These are phyloP conservation scores for Phytoseiulus persimilis DNA, from an alignment of 2,888 invertebrate genomes.

Conservation along the genomic window DNA sequence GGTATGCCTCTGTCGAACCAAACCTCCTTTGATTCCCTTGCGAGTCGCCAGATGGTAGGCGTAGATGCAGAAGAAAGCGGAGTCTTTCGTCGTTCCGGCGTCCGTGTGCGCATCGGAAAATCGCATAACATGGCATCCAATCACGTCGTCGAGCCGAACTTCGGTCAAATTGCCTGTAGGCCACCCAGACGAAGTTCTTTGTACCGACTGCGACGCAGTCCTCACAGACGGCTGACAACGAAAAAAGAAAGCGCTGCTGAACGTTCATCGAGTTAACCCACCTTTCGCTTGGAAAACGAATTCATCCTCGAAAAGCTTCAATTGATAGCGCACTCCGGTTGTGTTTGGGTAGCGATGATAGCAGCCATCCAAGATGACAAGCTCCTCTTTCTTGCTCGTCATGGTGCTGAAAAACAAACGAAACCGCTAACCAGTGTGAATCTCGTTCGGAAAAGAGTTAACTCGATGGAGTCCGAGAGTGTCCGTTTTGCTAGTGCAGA, in stretches of 20 bases:
- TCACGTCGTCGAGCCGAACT: neutral
- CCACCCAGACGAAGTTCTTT: neutral
- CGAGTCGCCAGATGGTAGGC: slow-evolving; percentile 24
- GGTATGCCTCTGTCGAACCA: slow-evolving; percentile 22
- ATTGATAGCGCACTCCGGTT: slow-evolving; percentile 8
- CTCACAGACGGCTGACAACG: too few relatives aligned
- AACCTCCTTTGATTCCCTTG: slow-evolving; percentile 18
- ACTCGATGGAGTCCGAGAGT: too few relatives aligned
- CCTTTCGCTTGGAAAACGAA: slow-evolving; percentile 34
- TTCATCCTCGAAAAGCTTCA: slow-evolving; percentile 22
- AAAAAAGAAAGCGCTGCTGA: too few relatives aligned
- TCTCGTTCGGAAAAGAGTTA: too few relatives aligned
- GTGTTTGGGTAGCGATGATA: slow-evolving; percentile 32
- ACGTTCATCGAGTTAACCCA: neutral
- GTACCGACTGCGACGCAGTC: too few relatives aligned
- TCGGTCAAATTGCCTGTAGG: neutral
- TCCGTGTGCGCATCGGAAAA: neutral
- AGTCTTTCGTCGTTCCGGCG: neutral
- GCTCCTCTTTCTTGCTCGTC: neutral
- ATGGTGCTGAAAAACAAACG: neutral
- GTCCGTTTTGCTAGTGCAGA: too few relatives aligned
- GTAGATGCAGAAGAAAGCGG: slow-evolving; percentile 21
- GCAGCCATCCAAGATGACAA: slow-evolving; percentile 21
- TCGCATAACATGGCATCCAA: slow-evolving; percentile 22
- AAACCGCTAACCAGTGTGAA: too few relatives aligned